Percentiles rank a stretch among this genome's conserved stretches.
These are phyloP conservation scores for Carpatolechia fugitivella DNA, from an alignment of 2,888 invertebrate species.

Conservation along the genomic window DNA sequence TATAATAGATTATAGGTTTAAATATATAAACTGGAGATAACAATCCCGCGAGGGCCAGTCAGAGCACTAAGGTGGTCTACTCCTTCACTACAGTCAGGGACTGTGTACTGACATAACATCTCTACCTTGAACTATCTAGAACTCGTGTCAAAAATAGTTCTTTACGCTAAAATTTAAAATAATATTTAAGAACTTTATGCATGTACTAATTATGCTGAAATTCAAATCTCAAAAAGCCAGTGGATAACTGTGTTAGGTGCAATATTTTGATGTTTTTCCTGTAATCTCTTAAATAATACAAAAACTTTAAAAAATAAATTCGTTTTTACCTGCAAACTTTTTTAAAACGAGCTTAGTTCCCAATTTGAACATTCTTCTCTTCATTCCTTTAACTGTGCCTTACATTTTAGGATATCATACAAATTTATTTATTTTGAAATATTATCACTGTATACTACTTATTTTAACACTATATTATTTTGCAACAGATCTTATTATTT, in stretches of 20 bases:
- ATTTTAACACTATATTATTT: constrained; percentile 31
- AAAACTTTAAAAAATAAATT: constrained; percentile 4
- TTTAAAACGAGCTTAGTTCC: not conserved
- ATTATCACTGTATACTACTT: constrained; percentile 35
- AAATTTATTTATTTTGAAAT: constrained; percentile 31
- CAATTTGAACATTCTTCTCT: not conserved
- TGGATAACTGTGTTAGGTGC: not conserved
- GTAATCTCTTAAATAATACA: not conserved
- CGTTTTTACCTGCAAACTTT: not conserved
- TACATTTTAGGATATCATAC: constrained; percentile 19
- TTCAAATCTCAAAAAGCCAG: not conserved
- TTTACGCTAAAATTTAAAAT: not conserved
- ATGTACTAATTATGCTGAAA: not conserved
- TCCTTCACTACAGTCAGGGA: not conserved
- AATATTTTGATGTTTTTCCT: not conserved
- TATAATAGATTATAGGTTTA: constrained; percentile 23
- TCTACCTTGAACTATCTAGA: too few relatives aligned
- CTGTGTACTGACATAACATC: too few relatives aligned
- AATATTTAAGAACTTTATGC: not conserved
- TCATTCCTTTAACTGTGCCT: not conserved
- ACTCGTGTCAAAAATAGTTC: too few relatives aligned
- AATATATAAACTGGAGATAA: constrained; percentile 12
- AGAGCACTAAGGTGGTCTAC: not conserved
- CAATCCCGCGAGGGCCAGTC: constrained; percentile 4
- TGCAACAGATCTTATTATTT: constrained; percentile 63